These are phyloP conservation scores for Bos indicus DNA, from an alignment of 2,113 vertebrate species.

Conservation along the genomic window DNA sequence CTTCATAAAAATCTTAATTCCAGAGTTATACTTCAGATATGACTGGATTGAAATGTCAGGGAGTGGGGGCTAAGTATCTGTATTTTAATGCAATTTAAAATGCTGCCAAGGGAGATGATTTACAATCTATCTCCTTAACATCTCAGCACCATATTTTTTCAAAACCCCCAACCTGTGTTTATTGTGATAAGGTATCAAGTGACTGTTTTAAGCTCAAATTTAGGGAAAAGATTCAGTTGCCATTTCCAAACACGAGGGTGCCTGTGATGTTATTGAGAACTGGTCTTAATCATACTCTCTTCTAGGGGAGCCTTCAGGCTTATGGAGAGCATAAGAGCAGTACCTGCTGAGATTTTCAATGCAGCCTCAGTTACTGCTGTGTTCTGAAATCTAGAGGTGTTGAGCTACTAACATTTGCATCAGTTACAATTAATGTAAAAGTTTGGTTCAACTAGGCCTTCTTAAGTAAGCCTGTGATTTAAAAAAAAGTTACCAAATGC, in stretches of 20 bases:
- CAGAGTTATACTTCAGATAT: neutral
- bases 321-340: neutral
- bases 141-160: neutral
- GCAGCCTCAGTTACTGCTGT: conserved; percentile 12
- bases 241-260: conserved; percentile 4
- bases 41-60: neutral
- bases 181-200: neutral
- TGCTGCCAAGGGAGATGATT: neutral
- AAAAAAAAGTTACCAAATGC: neutral
- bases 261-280: neutral
- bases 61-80: neutral
- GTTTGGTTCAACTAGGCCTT: conserved; percentile 18
- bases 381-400: conserved; percentile 26
- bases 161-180: neutral
- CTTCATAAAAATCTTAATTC: neutral
- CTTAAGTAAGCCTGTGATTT: neutral
- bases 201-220: neutral
- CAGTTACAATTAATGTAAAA: conserved; percentile 54
- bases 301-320: neutral
- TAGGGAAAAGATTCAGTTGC: conserved; percentile 24
- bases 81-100: conserved; percentile 3
- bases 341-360: conserved; percentile 57
- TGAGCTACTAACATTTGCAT: conserved; percentile 56
- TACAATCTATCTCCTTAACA: conserved; percentile 10
- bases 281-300: neutral